These are phyloP conservation scores for Rhincodon typus DNA, from an alignment of 2,797 vertebrate genomes.

Conservation along the genomic window DNA sequence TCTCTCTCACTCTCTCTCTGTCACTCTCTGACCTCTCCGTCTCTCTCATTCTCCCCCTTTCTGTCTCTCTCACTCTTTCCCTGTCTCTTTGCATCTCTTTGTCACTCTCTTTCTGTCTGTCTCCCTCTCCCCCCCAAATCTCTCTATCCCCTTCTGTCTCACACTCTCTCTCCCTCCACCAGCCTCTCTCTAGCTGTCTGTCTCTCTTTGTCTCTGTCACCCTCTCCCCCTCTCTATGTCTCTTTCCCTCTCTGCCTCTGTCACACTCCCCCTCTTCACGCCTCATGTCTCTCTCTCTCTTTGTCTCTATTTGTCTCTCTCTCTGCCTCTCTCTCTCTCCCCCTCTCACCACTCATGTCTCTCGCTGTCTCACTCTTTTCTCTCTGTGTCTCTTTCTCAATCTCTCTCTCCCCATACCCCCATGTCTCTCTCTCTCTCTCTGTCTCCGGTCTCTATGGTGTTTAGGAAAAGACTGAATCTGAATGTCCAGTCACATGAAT, in stretches of 20 bases:
- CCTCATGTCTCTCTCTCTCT: background rate
- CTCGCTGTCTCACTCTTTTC: background rate
- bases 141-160: rapidly evolving
- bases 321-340: background rate
- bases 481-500: too few relatives aligned
- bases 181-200: background rate
- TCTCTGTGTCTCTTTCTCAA: background rate
- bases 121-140: background rate
- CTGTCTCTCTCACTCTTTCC: slow-evolving; percentile 43
- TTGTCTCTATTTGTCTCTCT: background rate
- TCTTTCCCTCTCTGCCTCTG: background rate
- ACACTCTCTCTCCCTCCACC: background rate
- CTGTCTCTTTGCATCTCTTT: slow-evolving; percentile 41
- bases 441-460: background rate
- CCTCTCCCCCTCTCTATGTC: background rate
- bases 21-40: background rate
- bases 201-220: background rate
- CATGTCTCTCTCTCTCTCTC: slow-evolving; percentile 38
- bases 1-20: slow-evolving; percentile 49
- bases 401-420: slow-evolving; percentile 21
- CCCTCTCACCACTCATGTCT: too few relatives aligned
- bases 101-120: slow-evolving; percentile 38
- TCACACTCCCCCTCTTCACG: background rate
- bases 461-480: too few relatives aligned
- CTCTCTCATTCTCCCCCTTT: slow-evolving; percentile 45